These are phyloP conservation scores for Zosterops lateralis DNA, from an alignment of 2,113 vertebrate species.

Conservation along the genomic window DNA sequence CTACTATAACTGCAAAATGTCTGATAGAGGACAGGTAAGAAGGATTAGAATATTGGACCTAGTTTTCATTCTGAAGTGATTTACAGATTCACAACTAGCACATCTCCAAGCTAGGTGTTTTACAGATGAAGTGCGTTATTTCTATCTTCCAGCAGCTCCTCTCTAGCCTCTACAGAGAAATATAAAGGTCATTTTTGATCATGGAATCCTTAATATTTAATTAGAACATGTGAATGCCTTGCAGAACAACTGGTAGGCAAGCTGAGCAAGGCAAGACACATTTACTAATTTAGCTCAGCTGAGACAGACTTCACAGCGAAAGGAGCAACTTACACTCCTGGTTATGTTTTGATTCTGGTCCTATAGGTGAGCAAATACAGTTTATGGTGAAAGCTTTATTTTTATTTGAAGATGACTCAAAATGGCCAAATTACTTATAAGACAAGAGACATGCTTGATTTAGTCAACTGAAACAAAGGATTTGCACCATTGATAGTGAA, in stretches of 20 bases:
- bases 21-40: neutral
- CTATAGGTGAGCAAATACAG: neutral
- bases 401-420: neutral
- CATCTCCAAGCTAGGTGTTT: neutral
- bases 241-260: neutral
- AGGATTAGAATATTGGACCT: neutral
- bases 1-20: neutral
- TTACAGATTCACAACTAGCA: neutral
- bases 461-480: neutral
- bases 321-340: neutral
- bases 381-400: neutral
- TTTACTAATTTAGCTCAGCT: neutral
- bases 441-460: neutral
- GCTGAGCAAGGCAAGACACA: neutral
- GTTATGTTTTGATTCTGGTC: neutral
- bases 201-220: neutral
- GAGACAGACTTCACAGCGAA: neutral
- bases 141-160: neutral
- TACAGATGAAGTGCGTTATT: neutral
- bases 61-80: neutral
- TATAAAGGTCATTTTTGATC: neutral
- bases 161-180: neutral
- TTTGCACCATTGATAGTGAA: neutral
- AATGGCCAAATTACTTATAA: neutral
- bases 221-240: neutral